Percentiles rank a stretch among this genome's conserved stretches.
Conservation (phyloP, 2,113 vertebrate species). For the Chiloscyllium plagiosum region DNA sequence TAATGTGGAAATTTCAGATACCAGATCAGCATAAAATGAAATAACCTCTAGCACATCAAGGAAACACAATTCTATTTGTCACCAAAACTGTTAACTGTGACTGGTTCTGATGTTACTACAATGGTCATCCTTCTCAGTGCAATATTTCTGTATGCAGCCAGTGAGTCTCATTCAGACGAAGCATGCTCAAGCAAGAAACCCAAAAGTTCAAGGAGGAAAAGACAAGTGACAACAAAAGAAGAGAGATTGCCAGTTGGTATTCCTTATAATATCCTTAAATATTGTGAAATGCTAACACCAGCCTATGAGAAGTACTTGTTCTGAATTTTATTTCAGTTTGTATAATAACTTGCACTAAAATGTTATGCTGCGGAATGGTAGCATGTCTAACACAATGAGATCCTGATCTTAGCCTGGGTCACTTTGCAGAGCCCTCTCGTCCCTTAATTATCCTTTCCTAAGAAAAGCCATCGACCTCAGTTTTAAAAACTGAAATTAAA, state of each 20-base stretch:
- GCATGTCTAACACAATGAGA: neutral
- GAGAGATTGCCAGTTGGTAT: conserved; percentile 51
- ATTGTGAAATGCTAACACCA: neutral
- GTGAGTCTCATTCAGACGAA: conserved; percentile 45
- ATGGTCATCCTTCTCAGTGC: neutral
- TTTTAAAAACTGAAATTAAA: neutral
- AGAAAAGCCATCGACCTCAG: neutral
- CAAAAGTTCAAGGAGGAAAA: conserved; percentile 49
- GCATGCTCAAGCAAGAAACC: conserved; percentile 43
- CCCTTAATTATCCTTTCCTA: neutral
- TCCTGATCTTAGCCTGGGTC: neutral
- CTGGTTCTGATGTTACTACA: neutral
- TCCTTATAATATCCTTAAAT: neutral
- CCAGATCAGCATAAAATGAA: neutral
- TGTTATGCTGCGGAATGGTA: neutral
- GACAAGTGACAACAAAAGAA: conserved; percentile 42
- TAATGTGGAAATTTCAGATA: neutral
- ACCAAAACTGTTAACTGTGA: neutral
- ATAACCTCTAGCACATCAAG: neutral
- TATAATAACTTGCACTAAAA: neutral
- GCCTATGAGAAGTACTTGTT: neutral
- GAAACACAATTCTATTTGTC: neutral
- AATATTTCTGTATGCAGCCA: conserved; percentile 48
- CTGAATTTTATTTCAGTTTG: neutral
- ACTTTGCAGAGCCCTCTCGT: neutral